These are phyloP conservation scores for Chlorodrepanis virens DNA, from an alignment of 2,113 vertebrate species.

Conservation along the genomic window DNA sequence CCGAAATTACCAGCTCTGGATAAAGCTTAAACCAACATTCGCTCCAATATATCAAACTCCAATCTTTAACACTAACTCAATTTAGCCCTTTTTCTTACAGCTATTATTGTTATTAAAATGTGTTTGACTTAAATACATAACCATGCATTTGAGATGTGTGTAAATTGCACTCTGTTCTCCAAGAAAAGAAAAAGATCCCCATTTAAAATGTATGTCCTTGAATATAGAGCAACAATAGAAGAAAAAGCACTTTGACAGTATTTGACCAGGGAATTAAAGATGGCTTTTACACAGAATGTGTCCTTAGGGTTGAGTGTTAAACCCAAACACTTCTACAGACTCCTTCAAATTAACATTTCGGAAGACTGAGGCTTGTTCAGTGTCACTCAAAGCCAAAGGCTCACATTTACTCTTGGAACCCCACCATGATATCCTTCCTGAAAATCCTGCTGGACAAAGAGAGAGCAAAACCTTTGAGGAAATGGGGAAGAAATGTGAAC, in stretches of 20 bases:
- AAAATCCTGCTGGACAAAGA: slow-evolving; percentile 17
- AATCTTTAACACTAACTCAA: neutral
- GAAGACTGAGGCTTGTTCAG: slow-evolving; percentile 17
- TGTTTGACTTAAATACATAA: neutral
- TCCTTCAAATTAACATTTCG: slow-evolving; percentile 7
- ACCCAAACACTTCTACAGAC: neutral
- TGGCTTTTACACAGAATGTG: neutral
- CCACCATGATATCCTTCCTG: neutral
- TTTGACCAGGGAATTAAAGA: neutral
- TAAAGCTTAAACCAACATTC: neutral
- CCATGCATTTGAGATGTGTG: neutral
- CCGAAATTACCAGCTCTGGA: neutral
- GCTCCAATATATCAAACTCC: neutral
- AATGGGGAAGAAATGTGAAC: neutral
- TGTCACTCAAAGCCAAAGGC: neutral
- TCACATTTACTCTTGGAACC: neutral
- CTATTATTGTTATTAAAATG: neutral
- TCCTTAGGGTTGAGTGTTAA: neutral
- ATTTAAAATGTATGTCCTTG: neutral
- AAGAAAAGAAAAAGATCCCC: neutral
- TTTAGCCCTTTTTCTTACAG: neutral
- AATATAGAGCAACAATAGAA: neutral
- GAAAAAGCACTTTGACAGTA: neutral
- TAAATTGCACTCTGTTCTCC: neutral
- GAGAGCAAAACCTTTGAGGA: neutral